These are phyloP conservation scores for Bujurquina vittata DNA, from an alignment of 2,113 vertebrate species.

Conservation along the genomic window DNA sequence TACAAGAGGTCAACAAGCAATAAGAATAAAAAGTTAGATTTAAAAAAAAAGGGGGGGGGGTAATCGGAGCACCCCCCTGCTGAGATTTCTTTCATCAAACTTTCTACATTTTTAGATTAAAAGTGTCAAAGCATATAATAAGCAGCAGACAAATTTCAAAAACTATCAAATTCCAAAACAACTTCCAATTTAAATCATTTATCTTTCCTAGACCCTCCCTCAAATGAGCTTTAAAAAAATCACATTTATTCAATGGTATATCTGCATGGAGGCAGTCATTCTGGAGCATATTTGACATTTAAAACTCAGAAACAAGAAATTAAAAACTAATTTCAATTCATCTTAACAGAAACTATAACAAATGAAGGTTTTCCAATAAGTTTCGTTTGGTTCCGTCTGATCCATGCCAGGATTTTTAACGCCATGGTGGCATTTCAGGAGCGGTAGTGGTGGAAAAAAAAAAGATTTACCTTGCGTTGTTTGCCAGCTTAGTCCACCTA, in stretches of 20 bases:
- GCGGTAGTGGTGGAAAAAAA: conserved; percentile 33
- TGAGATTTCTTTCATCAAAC: conserved; percentile 26
- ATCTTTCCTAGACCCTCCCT: background rate
- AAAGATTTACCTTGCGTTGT: conserved; percentile 92
- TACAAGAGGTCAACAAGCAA: background rate
- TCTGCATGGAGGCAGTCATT: conserved; percentile 66
- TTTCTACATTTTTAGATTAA: background rate
- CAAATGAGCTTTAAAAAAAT: conserved; percentile 15
- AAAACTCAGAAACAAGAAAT: background rate
- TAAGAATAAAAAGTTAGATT: background rate
- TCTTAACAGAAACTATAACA: conserved; percentile 15
- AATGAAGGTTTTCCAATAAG: conserved; percentile 1
- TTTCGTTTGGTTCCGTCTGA: background rate
- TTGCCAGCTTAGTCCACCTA: conserved; percentile 96
- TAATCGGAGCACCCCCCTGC: background rate
- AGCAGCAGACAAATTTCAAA: background rate
- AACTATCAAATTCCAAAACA: background rate
- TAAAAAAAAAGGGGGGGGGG: background rate
- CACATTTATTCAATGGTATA: background rate
- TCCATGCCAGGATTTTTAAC: conserved; percentile 26
- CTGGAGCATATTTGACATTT: conserved; percentile 3
- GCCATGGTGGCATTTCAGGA: conserved; percentile 21
- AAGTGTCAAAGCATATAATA: background rate
- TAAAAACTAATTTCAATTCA: background rate
- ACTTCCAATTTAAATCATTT: conserved; percentile 7